Percentiles rank a stretch among this genome's conserved stretches.
These are phyloP conservation scores for Trinorchestia longiramus DNA, from an alignment of 1,140 invertebrate genomes.

Conservation along the genomic window DNA sequence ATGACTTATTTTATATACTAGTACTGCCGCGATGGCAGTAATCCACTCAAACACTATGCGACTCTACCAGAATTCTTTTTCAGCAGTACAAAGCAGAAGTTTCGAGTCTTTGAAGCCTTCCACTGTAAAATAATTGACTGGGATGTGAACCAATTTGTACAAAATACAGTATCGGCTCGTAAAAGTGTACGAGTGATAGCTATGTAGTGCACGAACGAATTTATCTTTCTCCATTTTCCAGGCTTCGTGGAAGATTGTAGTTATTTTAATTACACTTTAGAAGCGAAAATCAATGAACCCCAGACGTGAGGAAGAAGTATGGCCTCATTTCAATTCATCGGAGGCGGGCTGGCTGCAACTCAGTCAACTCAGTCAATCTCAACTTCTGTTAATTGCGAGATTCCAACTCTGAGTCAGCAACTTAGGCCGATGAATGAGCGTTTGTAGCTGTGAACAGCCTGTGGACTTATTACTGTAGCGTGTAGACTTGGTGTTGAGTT, in stretches of 20 bases:
- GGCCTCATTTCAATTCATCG: not conserved
- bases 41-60: no score
- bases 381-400: constrained; percentile 51
- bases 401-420: constrained; percentile 21
- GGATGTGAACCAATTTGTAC: not conserved
- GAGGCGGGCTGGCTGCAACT: not conserved
- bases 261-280: not conserved
- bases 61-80: not conserved
- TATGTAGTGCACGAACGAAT: not conserved
- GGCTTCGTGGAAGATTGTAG: not conserved
- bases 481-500: not conserved
- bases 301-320: not conserved
- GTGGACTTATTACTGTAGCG: no score
- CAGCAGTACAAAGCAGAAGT: not conserved
- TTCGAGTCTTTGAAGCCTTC: not conserved
- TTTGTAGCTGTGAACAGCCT: not conserved
- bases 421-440: not conserved
- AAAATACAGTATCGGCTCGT: not conserved
- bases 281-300: not conserved
- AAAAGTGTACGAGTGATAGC: not conserved
- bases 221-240: not conserved
- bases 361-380: constrained; percentile 50
- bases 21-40: no score
- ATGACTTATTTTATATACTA: no score
- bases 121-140: not conserved